Evolutionary conservation across 2,888 invertebrate genomes (phyloP), one percentile per base, ranked within the genome.

Genomic region (Argynnis bischoffii): DNA sequence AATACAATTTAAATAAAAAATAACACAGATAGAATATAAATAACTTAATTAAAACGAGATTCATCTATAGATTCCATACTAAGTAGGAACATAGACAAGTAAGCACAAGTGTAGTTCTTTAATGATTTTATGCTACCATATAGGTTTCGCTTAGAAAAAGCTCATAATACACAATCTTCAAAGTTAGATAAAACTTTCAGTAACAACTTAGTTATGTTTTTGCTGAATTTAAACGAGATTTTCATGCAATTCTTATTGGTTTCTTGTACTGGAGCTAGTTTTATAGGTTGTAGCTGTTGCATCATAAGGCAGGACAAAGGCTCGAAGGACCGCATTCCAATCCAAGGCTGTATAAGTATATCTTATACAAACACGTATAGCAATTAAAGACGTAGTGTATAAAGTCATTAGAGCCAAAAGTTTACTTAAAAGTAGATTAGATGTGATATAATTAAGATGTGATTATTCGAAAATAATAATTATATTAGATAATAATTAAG

Each of bases 331-430:
- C 80, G 80, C 90, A 89, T 89, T 88, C 88, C 84, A 81, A 53
- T 55, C 76, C 87, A 89, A 90, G 89, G 88, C 81, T 84, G 84
- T 41, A 18, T 18, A 82, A 84, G 87, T 81, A 84, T 84, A 86
- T 79, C 78, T 46, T 55, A 41, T 48, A 71, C 64, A 69, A 79
- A 78, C 76, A 76, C 72, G 69, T 72, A 71, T 51, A 55, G 41
- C 55, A 55, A 59, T 66, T 56, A 61, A 69, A 60, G 21, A 66
- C 26, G 46, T 15, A 26, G 26, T 26, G 35, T 18, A 64, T 26
- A 59, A 46, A 15, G 18, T 48, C 51, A 50, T 64, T 50, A 50
- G n/a, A 11, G n/a, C n/a, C 15, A 18, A 35, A 55, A 31, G 16
- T 47, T n/a, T 31, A 59, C n/a, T 48, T 59, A 16, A 59, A 59